phyloP scores from a whole-genome alignment of 2,888 invertebrate genomes.

The Ametastegia equiseti region DNA sequence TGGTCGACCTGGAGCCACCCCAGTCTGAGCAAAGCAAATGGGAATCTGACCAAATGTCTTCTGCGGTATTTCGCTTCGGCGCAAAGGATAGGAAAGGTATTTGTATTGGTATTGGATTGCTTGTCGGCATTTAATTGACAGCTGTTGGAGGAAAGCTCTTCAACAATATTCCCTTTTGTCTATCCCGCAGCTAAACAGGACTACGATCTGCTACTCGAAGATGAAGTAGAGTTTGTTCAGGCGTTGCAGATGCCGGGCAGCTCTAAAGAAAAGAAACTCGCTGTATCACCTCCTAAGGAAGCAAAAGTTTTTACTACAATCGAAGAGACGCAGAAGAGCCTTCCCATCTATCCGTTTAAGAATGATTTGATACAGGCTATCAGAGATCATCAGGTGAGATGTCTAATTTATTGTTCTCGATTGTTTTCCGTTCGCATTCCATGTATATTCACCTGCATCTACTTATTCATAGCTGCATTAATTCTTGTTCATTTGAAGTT shows the following conservation, averaged over 20 bases:
- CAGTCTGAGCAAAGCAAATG: constrained; percentile 95
- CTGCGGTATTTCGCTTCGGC: constrained; percentile 95
- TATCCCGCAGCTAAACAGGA: constrained; percentile 81
- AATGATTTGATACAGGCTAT: constrained; percentile 94
- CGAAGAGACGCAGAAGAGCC: constrained; percentile 92
- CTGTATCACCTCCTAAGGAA: constrained; percentile 72
- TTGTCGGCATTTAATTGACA: background rate
- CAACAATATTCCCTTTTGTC: background rate
- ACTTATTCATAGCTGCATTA: too few species aligned
- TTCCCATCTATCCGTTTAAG: constrained; percentile 96
- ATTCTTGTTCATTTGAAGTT: too few species aligned
- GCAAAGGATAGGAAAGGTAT: constrained; percentile 87
- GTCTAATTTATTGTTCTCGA: constrained; percentile 57
- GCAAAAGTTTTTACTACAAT: constrained; percentile 77
- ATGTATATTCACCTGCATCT: too few species aligned
- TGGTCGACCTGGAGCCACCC: constrained; percentile 79
- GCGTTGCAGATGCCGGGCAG: constrained; percentile 87
- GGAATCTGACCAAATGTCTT: constrained; percentile 98
- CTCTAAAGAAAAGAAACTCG: constrained; percentile 75
- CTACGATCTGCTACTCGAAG: constrained; percentile 95
- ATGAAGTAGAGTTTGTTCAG: constrained; percentile 98
- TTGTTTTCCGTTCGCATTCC: background rate
- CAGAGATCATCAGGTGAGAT: constrained; percentile 85
- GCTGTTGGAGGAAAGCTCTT: background rate
- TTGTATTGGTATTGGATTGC: background rate